phyloP scores from a whole-genome alignment of 2,797 vertebrate genomes.

The Myripristis jacobus region DNA sequence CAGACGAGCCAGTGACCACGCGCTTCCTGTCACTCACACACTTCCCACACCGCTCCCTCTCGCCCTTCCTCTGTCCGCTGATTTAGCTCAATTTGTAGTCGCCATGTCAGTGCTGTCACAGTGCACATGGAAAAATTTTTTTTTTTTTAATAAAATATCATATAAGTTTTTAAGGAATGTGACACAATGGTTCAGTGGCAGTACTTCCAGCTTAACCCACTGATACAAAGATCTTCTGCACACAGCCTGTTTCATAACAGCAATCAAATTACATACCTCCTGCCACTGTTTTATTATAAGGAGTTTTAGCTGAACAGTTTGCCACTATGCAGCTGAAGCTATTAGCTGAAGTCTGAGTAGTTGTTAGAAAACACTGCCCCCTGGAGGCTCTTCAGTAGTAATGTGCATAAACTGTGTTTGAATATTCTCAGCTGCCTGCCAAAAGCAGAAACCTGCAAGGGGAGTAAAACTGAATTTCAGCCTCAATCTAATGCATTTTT shows the following conservation, averaged over 20 bases:
- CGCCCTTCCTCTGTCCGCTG: conserved; percentile 1
- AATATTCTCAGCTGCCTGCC: background rate
- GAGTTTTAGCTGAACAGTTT: conserved; percentile 27
- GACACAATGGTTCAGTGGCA: conserved; percentile 21
- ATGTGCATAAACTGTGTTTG: background rate
- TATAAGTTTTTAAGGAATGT: conserved; percentile 23
- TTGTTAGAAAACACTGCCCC: conserved; percentile 64
- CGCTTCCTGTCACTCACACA: conserved; percentile 50
- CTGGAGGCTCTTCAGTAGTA: conserved; percentile 49
- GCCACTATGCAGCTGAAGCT: conserved; percentile 17
- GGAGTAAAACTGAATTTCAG: no score
- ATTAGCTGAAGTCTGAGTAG: conserved; percentile 21
- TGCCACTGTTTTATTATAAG: background rate
- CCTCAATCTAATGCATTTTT: no score
- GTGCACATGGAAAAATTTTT: conserved; percentile 3
- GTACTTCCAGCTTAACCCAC: background rate
- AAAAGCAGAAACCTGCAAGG: background rate
- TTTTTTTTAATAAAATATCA: background rate
- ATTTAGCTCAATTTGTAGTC: conserved; percentile 1
- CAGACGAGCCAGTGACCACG: conserved; percentile 53
- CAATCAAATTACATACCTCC: background rate
- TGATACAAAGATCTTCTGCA: background rate
- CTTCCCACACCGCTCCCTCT: conserved; percentile 42
- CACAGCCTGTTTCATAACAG: background rate
- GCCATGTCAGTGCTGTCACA: conserved; percentile 12